phyloP scores from a whole-genome alignment of 1,140 invertebrate species.

The Paralvinella palmiformis region DNA sequence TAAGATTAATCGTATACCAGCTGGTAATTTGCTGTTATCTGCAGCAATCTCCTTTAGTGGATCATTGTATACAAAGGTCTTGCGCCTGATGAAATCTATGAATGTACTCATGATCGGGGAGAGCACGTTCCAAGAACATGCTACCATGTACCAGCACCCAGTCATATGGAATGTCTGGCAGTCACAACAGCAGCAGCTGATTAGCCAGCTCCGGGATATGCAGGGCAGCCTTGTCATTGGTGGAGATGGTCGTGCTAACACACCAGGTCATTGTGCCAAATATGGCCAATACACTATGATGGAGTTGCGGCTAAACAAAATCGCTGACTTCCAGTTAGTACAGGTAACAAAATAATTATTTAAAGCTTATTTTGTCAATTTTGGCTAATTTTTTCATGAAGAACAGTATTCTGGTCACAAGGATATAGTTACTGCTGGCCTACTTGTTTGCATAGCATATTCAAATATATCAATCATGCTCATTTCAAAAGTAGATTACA shows the following conservation, averaged over 20 bases:
- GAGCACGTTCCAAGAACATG: neutral
- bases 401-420: no score
- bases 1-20: neutral
- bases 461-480: no score
- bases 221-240: neutral
- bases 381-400: no score
- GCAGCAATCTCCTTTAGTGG: neutral
- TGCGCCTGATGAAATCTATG: neutral
- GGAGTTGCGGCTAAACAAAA: neutral
- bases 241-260: neutral
- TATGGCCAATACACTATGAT: neutral
- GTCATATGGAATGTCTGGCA: neutral
- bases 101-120: neutral
- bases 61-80: neutral
- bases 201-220: neutral
- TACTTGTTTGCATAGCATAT: no score
- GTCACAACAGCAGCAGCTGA: neutral
- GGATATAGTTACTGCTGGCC: no score
- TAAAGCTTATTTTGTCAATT: no score
- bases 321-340: neutral
- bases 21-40: neutral
- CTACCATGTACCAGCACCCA: neutral
- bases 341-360: no score
- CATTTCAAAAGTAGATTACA: no score
- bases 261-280: neutral